A percentile compares a stretch with the other conserved stretches of the same genome.
These are phyloP conservation scores for Psettodes erumei DNA, from an alignment of 2,113 vertebrate species.

Conservation along the genomic window DNA sequence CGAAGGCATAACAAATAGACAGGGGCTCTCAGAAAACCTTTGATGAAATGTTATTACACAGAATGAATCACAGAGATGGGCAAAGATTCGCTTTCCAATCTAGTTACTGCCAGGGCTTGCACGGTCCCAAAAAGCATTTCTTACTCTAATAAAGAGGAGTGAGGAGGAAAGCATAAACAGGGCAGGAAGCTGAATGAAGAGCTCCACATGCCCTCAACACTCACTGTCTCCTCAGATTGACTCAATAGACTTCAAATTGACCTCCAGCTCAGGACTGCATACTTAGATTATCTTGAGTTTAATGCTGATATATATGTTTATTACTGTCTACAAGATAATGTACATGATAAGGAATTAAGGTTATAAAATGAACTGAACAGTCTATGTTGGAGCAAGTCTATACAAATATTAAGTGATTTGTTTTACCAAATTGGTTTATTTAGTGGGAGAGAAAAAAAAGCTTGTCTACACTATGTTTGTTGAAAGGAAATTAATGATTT, in stretches of 20 bases:
- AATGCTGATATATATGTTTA: conserved; percentile 39
- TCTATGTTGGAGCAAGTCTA: conserved; percentile 6
- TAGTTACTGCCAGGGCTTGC: conserved; percentile 72
- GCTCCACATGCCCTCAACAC: conserved; percentile 37
- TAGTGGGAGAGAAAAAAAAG: conserved; percentile 13
- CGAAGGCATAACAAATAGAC: conserved; percentile 82
- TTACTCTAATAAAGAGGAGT: conserved; percentile 77
- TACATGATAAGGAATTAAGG: conserved; percentile 16
- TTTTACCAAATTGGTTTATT: conserved; percentile 43
- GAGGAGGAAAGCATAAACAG: conserved; percentile 53
- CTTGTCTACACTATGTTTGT: conserved; percentile 40
- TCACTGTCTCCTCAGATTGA: conserved; percentile 56
- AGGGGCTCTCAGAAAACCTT: conserved; percentile 72
- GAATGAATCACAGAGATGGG: conserved; percentile 82
- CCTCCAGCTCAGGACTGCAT: conserved; percentile 47
- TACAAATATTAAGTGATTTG: conserved; percentile 18
- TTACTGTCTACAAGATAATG: conserved; percentile 23
- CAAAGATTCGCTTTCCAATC: conserved; percentile 80
- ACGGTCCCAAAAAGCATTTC: conserved; percentile 75
- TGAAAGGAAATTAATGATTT: conserved; percentile 49
- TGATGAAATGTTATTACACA: conserved; percentile 82
- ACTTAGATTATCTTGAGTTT: conserved; percentile 28
- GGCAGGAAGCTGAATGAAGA: conserved; percentile 61
- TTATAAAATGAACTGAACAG: conserved; percentile 14
- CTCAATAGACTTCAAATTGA: conserved; percentile 70